Conservation (phyloP, 2,113 vertebrate species). For the Ceyx margarethae region DNA sequence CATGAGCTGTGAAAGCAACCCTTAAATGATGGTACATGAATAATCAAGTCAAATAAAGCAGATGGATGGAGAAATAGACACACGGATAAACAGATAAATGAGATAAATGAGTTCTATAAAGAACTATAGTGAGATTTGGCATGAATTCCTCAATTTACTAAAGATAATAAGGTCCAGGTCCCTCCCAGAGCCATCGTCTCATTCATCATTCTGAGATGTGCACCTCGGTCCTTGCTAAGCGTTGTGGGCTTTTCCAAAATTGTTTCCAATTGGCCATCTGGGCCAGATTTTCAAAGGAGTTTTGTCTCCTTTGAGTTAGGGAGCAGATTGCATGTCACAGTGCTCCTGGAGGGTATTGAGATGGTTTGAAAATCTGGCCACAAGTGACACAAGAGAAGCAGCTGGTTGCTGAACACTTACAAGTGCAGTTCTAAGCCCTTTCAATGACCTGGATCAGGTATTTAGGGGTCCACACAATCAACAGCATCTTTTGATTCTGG, state of each 20-base stretch:
- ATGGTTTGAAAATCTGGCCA: not conserved
- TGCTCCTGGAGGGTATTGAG: slow-evolving; percentile 8
- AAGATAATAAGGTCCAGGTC: not conserved
- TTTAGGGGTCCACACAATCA: not conserved
- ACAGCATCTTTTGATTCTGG: not conserved
- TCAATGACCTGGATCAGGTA: not conserved
- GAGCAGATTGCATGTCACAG: slow-evolving; percentile 53
- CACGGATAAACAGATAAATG: not conserved
- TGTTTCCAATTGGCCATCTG: not conserved
- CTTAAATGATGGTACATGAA: not conserved
- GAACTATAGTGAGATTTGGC: not conserved
- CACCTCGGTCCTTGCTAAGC: not conserved
- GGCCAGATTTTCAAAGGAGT: not conserved
- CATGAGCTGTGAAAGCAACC: not conserved
- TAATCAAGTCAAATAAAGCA: not conserved
- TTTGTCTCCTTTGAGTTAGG: not conserved
- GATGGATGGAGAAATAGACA: not conserved
- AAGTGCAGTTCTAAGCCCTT: not conserved
- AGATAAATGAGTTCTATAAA: not conserved
- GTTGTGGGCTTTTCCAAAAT: not conserved
- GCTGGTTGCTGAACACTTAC: slow-evolving; percentile 4
- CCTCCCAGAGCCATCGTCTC: not conserved
- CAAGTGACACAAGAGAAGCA: slow-evolving; percentile 25
- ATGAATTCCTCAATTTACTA: not conserved
- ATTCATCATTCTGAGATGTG: fast-evolving